A percentile compares a stretch with the other conserved stretches of the same genome.
Evolutionary conservation across 1,140 invertebrate genomes (phyloP).

Genomic region (Phocides pigmalion): DNA sequence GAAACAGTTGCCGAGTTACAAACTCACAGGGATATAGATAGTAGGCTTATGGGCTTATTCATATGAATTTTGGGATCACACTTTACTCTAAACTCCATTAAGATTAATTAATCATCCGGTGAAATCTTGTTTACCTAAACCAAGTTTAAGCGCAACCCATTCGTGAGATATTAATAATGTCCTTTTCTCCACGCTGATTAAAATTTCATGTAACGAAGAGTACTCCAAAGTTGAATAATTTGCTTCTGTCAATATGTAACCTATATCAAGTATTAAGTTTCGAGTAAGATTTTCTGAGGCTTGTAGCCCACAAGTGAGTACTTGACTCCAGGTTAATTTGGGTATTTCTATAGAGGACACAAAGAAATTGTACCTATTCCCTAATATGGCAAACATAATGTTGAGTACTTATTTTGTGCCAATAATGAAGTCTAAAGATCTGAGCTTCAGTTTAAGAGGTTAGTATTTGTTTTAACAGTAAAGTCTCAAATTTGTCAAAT

Average conservation of each 20-base stretch:
- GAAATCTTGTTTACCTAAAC: slow-evolving; percentile 35
- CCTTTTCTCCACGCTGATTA: slow-evolving; percentile 32
- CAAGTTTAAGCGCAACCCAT: slow-evolving; percentile 30
- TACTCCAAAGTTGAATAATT: slow-evolving; percentile 28
- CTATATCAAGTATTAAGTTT: slow-evolving; percentile 10
- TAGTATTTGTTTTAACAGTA: too few relatives aligned
- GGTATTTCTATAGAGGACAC: neutral
- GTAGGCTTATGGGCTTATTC: slow-evolving; percentile 28
- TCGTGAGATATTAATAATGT: slow-evolving; percentile 28
- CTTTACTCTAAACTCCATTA: slow-evolving; percentile 31
- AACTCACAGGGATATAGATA: slow-evolving; percentile 23
- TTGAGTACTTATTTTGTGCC: too few relatives aligned
- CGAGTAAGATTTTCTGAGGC: slow-evolving; percentile 18
- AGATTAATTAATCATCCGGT: slow-evolving; percentile 38
- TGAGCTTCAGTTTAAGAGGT: too few relatives aligned
- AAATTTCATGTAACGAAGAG: slow-evolving; percentile 30
- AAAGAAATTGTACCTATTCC: neutral
- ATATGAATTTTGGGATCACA: slow-evolving; percentile 31
- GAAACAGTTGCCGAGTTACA: slow-evolving; percentile 18
- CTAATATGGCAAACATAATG: neutral
- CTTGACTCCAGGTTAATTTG: neutral
- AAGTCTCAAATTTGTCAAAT: too few relatives aligned
- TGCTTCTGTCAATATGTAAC: slow-evolving; percentile 19
- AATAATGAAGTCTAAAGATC: too few relatives aligned
- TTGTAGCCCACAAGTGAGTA: slow-evolving; percentile 12